phyloP scores from a whole-genome alignment of 2,113 vertebrate species.

The Ptyas mucosa region DNA sequence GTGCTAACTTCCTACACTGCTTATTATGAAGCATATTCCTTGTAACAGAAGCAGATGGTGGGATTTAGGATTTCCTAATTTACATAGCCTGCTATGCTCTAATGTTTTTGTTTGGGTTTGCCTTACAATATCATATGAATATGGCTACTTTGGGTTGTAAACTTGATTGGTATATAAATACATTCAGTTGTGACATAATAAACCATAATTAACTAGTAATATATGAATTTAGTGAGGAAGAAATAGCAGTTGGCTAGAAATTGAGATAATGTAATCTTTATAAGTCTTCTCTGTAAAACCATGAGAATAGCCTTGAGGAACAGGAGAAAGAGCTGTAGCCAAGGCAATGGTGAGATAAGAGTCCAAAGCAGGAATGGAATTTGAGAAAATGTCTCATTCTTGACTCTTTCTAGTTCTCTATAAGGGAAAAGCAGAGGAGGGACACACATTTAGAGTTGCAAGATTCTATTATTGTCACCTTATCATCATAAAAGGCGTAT shows the following conservation, averaged over 20 bases:
- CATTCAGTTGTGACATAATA: not conserved
- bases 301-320: not conserved
- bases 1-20: too few relatives aligned
- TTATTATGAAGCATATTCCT: not conserved
- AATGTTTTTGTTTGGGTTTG: not conserved
- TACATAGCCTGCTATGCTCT: not conserved
- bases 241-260: not conserved
- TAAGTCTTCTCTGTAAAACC: conserved; percentile 25
- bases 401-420: not conserved
- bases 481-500: not conserved
- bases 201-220: not conserved
- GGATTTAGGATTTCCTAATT: not conserved
- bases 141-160: not conserved
- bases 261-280: conserved; percentile 46
- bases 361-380: not conserved
- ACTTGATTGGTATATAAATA: not conserved
- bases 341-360: not conserved
- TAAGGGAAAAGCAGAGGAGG: not conserved
- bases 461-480: not conserved
- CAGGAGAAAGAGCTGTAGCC: not conserved
- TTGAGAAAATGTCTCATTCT: not conserved
- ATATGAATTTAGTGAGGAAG: not conserved
- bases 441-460: not conserved
- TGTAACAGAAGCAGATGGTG: not conserved
- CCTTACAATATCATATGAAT: not conserved